Evolutionary conservation across 2,888 invertebrate genomes (phyloP).

Genomic region (Phlogophora meticulosa): DNA sequence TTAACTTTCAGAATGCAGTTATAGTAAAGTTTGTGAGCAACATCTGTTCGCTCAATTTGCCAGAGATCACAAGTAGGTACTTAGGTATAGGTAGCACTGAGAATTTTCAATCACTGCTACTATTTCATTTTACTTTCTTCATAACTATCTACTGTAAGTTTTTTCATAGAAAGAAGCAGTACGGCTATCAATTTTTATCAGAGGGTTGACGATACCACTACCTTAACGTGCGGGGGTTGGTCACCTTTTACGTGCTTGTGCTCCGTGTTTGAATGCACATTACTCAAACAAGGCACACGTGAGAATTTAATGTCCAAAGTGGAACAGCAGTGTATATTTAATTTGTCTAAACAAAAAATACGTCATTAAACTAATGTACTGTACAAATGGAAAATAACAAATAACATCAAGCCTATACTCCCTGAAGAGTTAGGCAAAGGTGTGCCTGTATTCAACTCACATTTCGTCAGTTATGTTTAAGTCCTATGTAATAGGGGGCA

Average conservation of each 20-base stretch:
- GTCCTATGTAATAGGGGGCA: no score
- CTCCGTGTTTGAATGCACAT: conserved; percentile 15
- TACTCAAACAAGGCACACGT: conserved; percentile 4
- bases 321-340: not conserved
- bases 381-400: not conserved
- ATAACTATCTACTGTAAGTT: not conserved
- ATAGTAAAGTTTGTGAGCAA: conserved; percentile 3
- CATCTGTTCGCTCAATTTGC: conserved; percentile 22
- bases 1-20: not conserved
- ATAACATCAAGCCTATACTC: no score
- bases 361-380: not conserved
- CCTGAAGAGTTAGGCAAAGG: no score
- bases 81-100: no score
- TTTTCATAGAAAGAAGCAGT: not conserved
- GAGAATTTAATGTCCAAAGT: conserved; percentile 42
- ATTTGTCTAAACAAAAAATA: conserved; percentile 12
- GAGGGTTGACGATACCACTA: not conserved
- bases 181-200: not conserved
- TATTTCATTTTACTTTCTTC: no score
- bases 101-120: conserved; percentile 4
- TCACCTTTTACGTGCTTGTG: not conserved
- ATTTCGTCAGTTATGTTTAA: no score
- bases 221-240: not conserved
- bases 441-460: no score
- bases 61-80: conserved; percentile 4